Conservation (phyloP, 2,113 vertebrate species). For the Dasyprocta punctata region DNA sequence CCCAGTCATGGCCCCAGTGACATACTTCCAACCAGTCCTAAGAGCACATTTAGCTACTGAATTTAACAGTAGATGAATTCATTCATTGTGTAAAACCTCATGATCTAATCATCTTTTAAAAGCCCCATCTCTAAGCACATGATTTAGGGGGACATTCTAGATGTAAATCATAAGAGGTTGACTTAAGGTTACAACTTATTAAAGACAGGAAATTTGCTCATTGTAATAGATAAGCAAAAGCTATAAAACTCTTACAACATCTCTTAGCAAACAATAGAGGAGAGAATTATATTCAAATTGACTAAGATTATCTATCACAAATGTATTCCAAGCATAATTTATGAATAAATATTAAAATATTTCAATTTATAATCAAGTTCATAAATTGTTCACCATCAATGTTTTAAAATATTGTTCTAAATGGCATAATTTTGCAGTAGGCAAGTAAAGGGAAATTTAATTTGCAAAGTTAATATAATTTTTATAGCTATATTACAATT, state of each 20-base stretch:
- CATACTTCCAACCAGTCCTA: background rate
- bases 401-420: background rate
- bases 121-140: background rate
- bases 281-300: background rate
- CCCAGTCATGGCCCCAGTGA: background rate
- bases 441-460: background rate
- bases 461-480: background rate
- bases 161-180: background rate
- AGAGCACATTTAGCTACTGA: background rate
- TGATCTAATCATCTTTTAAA: background rate
- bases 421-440: background rate
- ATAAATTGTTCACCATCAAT: background rate
- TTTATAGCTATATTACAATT: background rate
- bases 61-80: background rate
- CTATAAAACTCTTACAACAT: background rate
- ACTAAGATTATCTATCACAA: background rate
- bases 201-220: background rate
- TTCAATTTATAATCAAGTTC: background rate
- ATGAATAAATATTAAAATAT: background rate
- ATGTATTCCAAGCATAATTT: background rate
- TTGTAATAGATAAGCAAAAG: background rate
- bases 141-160: background rate
- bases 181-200: background rate
- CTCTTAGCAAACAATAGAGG: background rate
- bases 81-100: background rate